Evolutionary conservation across 2,113 vertebrate genomes (phyloP), one percentile per base, ranked within the genome.

Genomic region (Mesocricetus auratus): DNA sequence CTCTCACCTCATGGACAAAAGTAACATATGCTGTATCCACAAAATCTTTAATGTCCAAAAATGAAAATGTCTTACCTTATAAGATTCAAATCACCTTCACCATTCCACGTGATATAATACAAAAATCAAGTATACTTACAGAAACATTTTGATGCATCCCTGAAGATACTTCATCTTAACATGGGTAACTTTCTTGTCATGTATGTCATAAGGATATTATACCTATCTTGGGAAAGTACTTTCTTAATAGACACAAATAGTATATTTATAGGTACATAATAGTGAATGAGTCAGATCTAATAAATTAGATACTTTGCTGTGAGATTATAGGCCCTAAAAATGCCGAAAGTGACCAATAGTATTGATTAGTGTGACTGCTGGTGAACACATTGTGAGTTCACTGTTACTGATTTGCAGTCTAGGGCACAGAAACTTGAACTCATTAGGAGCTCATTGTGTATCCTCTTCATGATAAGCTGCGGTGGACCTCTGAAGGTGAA

Each of bases 361-460:
- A 4, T 56, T 17, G n/a, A 21, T 2, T 1, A 24, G 1, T 17
- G 29, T 1, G 16, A 9, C 19, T 39, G 0, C 39, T 62, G n/a
- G 42, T 5, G 71, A 81, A 47, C 50, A 33, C 4, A 15, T 42
- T 47, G 24, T 24, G 24, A 56, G 9, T 12, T 39, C 26, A 53
- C 33, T 77, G 8, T 42, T 47, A 21, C 31, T 56, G 9, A 19
- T 5, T 86, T 83, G 58, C 45, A 45, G 56, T 71, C 53, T 89
- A 73, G 26, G 36, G n/a, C 47, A 42, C 16, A 53, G 79, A 81
- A 19, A 71, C 39, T 42, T 21, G 1, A 50, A 1, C 66, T 94
- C 79, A 21, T 3, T 39, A 29, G 50, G 24, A n/a, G 1, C 39
- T 47, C 60, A 36, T 31, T 60, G 82, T 5, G 47, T 10, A 64